These are phyloP conservation scores for Chelmon rostratus DNA, from an alignment of 2,797 vertebrate genomes.

Conservation along the genomic window DNA sequence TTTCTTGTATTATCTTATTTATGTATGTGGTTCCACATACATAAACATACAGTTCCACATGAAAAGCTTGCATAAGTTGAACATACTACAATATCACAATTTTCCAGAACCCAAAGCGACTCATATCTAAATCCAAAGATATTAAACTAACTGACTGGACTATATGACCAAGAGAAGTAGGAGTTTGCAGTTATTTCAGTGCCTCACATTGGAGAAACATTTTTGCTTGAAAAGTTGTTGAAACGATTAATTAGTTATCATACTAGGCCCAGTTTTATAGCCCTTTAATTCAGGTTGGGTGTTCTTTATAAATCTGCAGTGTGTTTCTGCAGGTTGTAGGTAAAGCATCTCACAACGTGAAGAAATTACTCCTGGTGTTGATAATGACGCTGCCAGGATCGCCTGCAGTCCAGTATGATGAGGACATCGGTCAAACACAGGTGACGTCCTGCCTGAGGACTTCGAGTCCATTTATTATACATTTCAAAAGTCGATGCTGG, in stretches of 20 bases:
- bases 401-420: conserved; percentile 77
- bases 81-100: background rate
- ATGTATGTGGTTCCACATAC: too few relatives aligned
- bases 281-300: background rate
- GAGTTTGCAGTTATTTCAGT: background rate
- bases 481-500: background rate
- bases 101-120: too few relatives aligned
- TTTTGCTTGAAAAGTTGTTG: background rate
- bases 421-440: conserved; percentile 66
- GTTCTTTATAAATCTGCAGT: background rate
- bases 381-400: conserved; percentile 87
- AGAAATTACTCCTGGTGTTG: conserved; percentile 81
- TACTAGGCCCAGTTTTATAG: background rate
- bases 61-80: background rate
- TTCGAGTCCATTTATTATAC: background rate
- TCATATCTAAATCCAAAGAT: background rate
- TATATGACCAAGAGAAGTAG: too few relatives aligned
- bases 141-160: too few relatives aligned
- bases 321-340: conserved; percentile 75
- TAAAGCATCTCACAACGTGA: conserved; percentile 63
- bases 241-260: background rate
- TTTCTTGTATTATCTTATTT: too few relatives aligned
- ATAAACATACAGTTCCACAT: too few relatives aligned
- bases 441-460: conserved; percentile 45
- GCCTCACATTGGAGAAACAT: background rate